Conservation (phyloP, 1,140 invertebrate genomes). For the Drosophila chauvacae region DNA sequence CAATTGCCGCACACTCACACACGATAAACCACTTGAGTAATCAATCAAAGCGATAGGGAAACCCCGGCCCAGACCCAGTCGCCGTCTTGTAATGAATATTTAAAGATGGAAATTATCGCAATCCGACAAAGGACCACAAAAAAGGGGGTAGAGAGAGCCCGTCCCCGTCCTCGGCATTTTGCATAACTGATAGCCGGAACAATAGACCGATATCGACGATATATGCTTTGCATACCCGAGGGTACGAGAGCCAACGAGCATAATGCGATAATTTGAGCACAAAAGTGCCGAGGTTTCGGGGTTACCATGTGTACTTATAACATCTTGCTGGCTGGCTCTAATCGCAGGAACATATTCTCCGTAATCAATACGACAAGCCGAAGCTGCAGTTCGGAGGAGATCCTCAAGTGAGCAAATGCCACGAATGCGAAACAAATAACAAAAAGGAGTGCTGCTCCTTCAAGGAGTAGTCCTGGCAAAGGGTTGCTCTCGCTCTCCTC, state of each 20-base stretch:
- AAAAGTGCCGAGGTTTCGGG: slow-evolving; percentile 57
- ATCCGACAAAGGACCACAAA: slow-evolving; percentile 35
- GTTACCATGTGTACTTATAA: slow-evolving; percentile 2
- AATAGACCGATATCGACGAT: slow-evolving; percentile 73
- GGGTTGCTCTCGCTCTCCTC: slow-evolving; percentile 27
- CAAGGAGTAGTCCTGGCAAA: slow-evolving; percentile 22
- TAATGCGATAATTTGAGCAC: slow-evolving; percentile 76
- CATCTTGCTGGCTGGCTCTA: slow-evolving; percentile 51
- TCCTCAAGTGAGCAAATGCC: slow-evolving; percentile 71
- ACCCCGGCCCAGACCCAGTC: slow-evolving; percentile 31
- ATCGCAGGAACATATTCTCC: slow-evolving; percentile 54
- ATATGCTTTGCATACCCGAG: slow-evolving; percentile 54
- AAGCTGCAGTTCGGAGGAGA: slow-evolving; percentile 27
- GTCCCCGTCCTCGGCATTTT: slow-evolving; percentile 52
- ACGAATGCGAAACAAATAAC: slow-evolving; percentile 78
- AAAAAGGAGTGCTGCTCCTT: slow-evolving; percentile 48
- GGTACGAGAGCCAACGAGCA: slow-evolving; percentile 3
- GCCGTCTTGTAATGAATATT: slow-evolving; percentile 79
- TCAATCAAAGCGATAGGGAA: slow-evolving; percentile 78
- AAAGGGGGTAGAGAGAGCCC: slow-evolving; percentile 22
- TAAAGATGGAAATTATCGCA: slow-evolving; percentile 80
- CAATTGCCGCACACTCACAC: slow-evolving; percentile 48
- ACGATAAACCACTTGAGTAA: slow-evolving; percentile 81
- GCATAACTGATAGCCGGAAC: slow-evolving; percentile 77
- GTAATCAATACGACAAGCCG: slow-evolving; percentile 64